Base-by-base conservation (phyloP, 2,888 invertebrate species). In the Melanchra persicariae region DNA sequence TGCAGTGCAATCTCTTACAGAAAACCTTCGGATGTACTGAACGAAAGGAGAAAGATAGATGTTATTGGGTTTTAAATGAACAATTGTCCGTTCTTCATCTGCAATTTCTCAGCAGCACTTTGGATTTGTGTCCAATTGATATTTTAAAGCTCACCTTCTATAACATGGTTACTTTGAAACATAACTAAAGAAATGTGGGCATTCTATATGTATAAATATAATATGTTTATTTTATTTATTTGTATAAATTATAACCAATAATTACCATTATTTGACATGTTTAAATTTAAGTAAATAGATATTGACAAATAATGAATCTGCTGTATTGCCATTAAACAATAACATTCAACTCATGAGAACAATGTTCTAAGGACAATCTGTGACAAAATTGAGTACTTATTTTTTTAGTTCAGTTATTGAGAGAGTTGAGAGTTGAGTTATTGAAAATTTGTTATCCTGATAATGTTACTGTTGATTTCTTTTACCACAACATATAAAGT, bases 291-390 rank as follows among this genome's bases (percentile, higher is more conserved):
- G n/a, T n/a, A n/a, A n/a, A n/a, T n/a, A 30, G 6, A 6, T 30
- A 6, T 30, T 30, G 6, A 30, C 30, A 30, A 30, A 30, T 2
- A 30, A 30, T 30, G 6, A 30, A 4, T 6, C 30, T 30, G 6
- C 6, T 6, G 2, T 3, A 43, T 40, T 40, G 3, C 15, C 22
- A 68, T 22, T 34, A 52, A 10, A 30, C 34, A 34, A 51, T 34
- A 34, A 43, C 52, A 67, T 40, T 30, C 26, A 26, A 26, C 17
- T 52, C 10, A 30, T 15, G 10, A 52, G 24, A 51, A 30, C 26
- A 66, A 67, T 51, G 15, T 9, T 51, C 9, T 9, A 40, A 40
- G 19, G 8, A 52, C 70, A 68, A 24, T 45, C 34, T 24, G 8
- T 6, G 1, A 52, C 51, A 51, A 30, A 24, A 17, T 8, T 63